Base-by-base conservation (phyloP, 2,797 vertebrate species). In the Coregonus suidteri region DNA sequence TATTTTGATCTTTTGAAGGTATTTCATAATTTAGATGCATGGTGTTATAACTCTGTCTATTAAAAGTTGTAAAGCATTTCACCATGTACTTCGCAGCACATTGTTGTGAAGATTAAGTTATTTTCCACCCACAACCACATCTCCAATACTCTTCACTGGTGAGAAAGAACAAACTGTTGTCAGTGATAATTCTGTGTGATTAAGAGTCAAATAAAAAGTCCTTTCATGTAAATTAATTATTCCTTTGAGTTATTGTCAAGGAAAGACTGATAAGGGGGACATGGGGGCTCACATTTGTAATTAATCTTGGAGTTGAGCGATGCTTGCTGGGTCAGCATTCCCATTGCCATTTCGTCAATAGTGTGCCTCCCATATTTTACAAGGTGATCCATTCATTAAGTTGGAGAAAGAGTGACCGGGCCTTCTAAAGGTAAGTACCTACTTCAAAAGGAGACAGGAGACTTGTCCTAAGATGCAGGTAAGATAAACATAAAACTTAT, bases 321-420 rank as follows among this genome's bases (percentile, higher is more conserved):
- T 79, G 83, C 78, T 59, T 87, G 88, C 91, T 86, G 80, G 83
- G 84, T 93, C 92, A 93, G 92, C 90, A 66, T 85, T 88, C 71
- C 80, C 76, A 86, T 89, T 90, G 90, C 87, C 86, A 87, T 89
- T 89, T 75, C 85, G 90, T 93, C 90, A 91, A 88, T 92, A 88
- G 81, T 76, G 80, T 73, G 77, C 80, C 80, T 82, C 77, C 74
- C 83, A 88, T 87, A 89, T 90, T 93, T 88, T 82, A 89, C 87
- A 82, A 82, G 84, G 83, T 86, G 84, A 91, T 91, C 91, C 88
- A 87, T 89, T 91, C 87, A 92, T 90, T 91, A 90, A 83, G 77
- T 75, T 78, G 82, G 71, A 84, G 82, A 88, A 88, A 80, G 75
- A 85, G 79, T 84, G 41, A 59, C 75, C 53, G 76, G 80, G 85